A percentile compares a stretch with the other conserved stretches of the same genome.
Conservation (phyloP, 2,888 invertebrate genomes). For the Melieria omissa region DNA sequence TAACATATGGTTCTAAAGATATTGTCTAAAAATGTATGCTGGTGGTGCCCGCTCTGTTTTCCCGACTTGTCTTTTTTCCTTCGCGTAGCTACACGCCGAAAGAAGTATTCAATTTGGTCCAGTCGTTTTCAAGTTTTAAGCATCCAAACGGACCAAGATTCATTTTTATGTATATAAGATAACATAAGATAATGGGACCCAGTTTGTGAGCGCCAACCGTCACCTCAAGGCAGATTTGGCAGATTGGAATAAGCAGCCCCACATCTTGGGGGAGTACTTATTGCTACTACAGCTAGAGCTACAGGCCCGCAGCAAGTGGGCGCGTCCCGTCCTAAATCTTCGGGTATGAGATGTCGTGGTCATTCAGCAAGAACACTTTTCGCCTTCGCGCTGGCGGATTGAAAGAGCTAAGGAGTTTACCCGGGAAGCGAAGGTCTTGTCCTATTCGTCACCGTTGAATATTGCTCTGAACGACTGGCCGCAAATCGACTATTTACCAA, state of each 20-base stretch:
- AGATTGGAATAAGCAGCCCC: not conserved
- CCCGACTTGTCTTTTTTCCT: too few species aligned
- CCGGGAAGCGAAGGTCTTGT: not conserved
- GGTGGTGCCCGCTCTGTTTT: too few species aligned
- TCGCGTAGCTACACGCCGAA: too few species aligned
- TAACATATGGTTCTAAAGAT: too few species aligned
- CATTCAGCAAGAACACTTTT: not conserved
- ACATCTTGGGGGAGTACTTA: not conserved
- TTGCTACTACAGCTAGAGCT: too few species aligned
- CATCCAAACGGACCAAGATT: too few species aligned
- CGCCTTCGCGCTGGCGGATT: constrained; percentile 12
- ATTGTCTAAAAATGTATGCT: too few species aligned
- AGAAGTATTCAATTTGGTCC: too few species aligned
- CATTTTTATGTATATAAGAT: too few species aligned
- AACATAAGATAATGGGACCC: constrained; percentile 20
- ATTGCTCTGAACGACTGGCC: not conserved
- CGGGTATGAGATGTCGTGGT: constrained; percentile 1
- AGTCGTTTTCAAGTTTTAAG: too few species aligned
- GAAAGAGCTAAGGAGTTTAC: not conserved
- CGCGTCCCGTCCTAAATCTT: not conserved
- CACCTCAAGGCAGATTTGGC: constrained; percentile 1
- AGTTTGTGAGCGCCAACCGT: constrained; percentile 36
- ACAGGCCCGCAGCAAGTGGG: constrained; percentile 13
- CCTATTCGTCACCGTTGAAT: not conserved
- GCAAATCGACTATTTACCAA: not conserved